phyloP scores from a whole-genome alignment of 1,140 invertebrate genomes.

The Papilio glaucus region DNA sequence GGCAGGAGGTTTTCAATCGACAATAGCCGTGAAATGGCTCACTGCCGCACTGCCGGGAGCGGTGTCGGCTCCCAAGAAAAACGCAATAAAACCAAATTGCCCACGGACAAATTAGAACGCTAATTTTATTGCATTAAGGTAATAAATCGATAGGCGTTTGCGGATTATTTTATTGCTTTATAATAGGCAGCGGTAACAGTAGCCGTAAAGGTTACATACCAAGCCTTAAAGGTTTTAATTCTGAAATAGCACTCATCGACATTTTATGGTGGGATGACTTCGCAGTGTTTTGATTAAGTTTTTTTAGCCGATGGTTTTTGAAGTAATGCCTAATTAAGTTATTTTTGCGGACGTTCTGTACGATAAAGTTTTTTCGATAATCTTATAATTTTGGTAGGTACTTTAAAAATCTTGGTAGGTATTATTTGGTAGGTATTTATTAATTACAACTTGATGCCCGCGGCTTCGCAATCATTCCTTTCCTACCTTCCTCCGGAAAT shows the following conservation, averaged over 20 bases:
- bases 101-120: conserved; percentile 74
- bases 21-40: conserved; percentile 74
- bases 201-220: conserved; percentile 56
- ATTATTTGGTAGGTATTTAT: too few relatives aligned
- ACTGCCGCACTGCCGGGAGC: conserved; percentile 45
- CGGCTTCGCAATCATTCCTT: too few relatives aligned
- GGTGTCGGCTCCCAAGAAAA: conserved; percentile 56
- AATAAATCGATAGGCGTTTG: conserved; percentile 63
- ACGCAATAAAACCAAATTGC: conserved; percentile 66
- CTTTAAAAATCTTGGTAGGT: too few relatives aligned
- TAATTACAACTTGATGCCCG: too few relatives aligned
- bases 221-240: conserved; percentile 44
- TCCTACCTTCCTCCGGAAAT: too few relatives aligned
- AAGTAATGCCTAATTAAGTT: not conserved
- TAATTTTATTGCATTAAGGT: conserved; percentile 76
- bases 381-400: too few relatives aligned
- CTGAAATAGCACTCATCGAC: conserved; percentile 45
- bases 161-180: conserved; percentile 70
- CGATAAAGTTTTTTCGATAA: too few relatives aligned
- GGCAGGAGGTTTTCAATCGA: conserved; percentile 50
- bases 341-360: not conserved
- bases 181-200: conserved; percentile 66
- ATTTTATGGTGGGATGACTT: conserved; percentile 42
- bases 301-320: not conserved
- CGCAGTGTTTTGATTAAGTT: conserved; percentile 23